Evolutionary conservation across 2,113 vertebrate species (phyloP), one percentile per base, ranked within the genome.

Genomic region (Balaenoptera acutorostrata): DNA sequence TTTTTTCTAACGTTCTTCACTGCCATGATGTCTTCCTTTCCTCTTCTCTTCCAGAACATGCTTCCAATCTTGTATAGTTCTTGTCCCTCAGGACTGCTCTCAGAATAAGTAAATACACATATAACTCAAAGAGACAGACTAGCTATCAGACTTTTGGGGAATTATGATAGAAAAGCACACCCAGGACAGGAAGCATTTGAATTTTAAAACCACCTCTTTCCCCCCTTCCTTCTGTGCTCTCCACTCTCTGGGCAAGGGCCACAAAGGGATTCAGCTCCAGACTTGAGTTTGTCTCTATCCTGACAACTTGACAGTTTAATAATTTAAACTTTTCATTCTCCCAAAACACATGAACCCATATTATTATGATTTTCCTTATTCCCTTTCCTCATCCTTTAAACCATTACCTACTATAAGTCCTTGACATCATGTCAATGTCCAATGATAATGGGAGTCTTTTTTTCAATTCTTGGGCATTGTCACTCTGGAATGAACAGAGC

Each of bases 251-350:
- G 0, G 20, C 44, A 29, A 49, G 68, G 90, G 80, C 89, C 97
- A 96, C 49, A 18, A 72, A 93, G 93, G 94, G 85, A 96, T 98
- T 97, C 96, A 33, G 3, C 29, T 85, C 63, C 83, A 97, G 29
- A 88, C 84, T 78, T 95, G 94, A 96, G 94, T 95, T 97, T 98
- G 96, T 95, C 66, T 0, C 0, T 97, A 90, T 98, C 97, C 95
- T 63, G 77, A 36, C 96, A 98, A 97, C 91, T 96, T 33, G 0
- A 96, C 83, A 78, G 96, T 96, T 98, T 94, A 98, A 99, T 98
- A 98, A 98, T 98, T 98, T 95, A 98, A 90, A 84, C 81, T 99
- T 98, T 98, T 95, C 94, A 63, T 93, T 97, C 94, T 93, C 96
- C 96, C 90, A 91, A 98, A 98, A 96, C 94, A 92, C 90, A 96